phyloP scores from a whole-genome alignment of 2,113 vertebrate species.

The Tyto alba region DNA sequence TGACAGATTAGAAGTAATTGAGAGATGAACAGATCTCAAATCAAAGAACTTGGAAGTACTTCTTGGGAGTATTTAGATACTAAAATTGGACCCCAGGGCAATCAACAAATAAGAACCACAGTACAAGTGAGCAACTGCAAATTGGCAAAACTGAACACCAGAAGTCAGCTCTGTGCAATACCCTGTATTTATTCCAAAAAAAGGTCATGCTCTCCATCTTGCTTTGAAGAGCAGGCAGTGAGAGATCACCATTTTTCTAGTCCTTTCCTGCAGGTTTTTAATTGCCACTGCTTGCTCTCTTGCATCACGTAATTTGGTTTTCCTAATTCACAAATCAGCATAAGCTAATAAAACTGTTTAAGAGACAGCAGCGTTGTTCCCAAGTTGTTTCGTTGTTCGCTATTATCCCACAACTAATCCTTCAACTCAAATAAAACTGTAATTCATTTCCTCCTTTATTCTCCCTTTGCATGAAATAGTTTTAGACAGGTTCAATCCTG shows the following conservation, averaged over 20 bases:
- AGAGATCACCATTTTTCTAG: background rate
- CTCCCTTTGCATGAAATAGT: background rate
- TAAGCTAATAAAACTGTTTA: constrained; percentile 33
- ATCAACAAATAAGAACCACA: background rate
- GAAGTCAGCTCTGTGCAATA: background rate
- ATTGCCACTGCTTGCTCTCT: background rate
- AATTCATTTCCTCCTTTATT: constrained; percentile 46
- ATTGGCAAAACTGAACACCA: background rate
- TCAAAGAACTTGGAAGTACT: background rate
- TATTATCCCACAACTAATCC: constrained; percentile 39
- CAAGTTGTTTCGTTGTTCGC: background rate
- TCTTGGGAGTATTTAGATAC: background rate
- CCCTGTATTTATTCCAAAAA: constrained; percentile 1
- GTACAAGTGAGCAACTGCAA: background rate
- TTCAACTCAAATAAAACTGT: constrained; percentile 31
- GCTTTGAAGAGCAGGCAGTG: constrained; percentile 25
- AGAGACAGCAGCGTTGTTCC: background rate
- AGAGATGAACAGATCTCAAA: background rate
- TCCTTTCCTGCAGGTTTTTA: background rate
- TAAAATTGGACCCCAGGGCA: background rate
- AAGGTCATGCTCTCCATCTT: constrained; percentile 23
- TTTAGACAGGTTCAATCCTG: constrained; percentile 57
- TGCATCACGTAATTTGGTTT: background rate
- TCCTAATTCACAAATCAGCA: constrained; percentile 1
- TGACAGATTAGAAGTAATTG: background rate